A percentile compares a stretch with the other conserved stretches of the same genome.
phyloP scores from a whole-genome alignment of 92 coral and sea anemone species.

The Porites evermanni region DNA sequence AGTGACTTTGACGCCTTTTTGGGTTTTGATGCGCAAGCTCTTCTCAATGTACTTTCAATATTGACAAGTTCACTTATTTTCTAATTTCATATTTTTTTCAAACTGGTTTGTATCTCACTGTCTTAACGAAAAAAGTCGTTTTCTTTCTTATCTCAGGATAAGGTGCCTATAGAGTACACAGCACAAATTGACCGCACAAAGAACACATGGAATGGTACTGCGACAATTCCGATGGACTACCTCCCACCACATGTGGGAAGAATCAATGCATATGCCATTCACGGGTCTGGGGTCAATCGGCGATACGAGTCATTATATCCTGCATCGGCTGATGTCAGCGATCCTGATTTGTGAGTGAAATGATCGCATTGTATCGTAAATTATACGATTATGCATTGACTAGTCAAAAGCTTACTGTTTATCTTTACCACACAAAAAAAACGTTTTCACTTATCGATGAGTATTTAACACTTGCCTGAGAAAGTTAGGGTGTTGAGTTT shows the following conservation, averaged over 20 bases:
- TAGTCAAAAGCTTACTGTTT: too few species aligned
- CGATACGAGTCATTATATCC: constrained; percentile 92
- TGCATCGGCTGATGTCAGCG: constrained; percentile 62
- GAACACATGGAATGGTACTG: constrained; percentile 87
- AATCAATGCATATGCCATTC: constrained; percentile 98
- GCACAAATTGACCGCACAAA: constrained; percentile 71
- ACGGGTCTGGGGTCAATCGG: constrained; percentile 82
- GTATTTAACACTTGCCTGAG: too few species aligned
- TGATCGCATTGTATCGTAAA: too few species aligned
- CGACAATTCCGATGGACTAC: constrained; percentile 87
- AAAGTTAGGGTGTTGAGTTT: too few species aligned
- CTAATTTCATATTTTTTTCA: not conserved
- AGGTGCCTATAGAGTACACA: constrained; percentile 74
- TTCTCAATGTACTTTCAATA: too few species aligned
- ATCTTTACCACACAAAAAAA: too few species aligned
- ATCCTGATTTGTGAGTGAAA: constrained; percentile 91
- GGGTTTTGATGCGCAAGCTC: too few species aligned
- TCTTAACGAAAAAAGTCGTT: too few species aligned
- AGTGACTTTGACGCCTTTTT: too few species aligned
- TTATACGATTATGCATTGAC: too few species aligned
- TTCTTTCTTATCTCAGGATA: constrained; percentile 25
- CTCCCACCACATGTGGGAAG: constrained; percentile 89
- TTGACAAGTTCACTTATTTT: too few species aligned
- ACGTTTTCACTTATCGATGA: too few species aligned
- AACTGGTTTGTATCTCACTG: not conserved